Percentiles rank a stretch among this genome's conserved stretches.
Conservation (phyloP, 92 coral and sea anemone genomes). For the Actinostola sp. region DNA sequence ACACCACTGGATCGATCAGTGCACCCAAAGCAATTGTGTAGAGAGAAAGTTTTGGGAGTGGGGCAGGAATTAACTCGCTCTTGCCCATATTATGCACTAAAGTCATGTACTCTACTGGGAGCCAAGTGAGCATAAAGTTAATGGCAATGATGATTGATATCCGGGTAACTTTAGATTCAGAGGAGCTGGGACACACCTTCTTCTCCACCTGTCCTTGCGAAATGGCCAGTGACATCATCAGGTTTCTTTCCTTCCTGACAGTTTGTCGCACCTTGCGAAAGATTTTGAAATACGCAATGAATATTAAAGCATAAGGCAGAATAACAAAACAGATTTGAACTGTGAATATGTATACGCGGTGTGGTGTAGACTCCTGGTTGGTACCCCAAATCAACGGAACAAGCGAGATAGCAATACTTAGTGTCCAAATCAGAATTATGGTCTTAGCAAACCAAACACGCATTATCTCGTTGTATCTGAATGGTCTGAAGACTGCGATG, state of each 20-base stretch:
- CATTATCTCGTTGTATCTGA: constrained; percentile 43
- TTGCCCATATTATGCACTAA: constrained; percentile 30
- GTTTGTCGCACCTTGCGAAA: constrained; percentile 49
- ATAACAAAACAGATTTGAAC: constrained; percentile 41
- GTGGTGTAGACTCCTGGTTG: constrained; percentile 8
- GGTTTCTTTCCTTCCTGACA: constrained; percentile 34
- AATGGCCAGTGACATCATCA: constrained; percentile 26
- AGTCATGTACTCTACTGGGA: constrained; percentile 70
- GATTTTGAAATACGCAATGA: constrained; percentile 45
- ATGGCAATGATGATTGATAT: constrained; percentile 48
- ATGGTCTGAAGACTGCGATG: constrained; percentile 56
- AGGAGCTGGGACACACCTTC: constrained; percentile 19
- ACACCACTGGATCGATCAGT: constrained; percentile 53
- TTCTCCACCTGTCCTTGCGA: constrained; percentile 8
- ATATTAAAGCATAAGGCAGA: constrained; percentile 40
- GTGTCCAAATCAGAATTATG: constrained; percentile 34
- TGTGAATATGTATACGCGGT: constrained; percentile 42
- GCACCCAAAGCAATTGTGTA: constrained; percentile 57
- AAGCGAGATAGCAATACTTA: constrained; percentile 45
- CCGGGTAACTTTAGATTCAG: constrained; percentile 61
- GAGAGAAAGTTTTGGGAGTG: constrained; percentile 38
- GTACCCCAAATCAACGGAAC: constrained; percentile 58
- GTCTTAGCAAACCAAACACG: constrained; percentile 32
- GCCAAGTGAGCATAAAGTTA: constrained; percentile 57
- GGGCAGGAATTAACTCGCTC: constrained; percentile 29